Percentiles rank a stretch among this genome's conserved stretches.
phyloP scores from a whole-genome alignment of 2,888 invertebrate genomes.

The Latrodectus hesperus region DNA sequence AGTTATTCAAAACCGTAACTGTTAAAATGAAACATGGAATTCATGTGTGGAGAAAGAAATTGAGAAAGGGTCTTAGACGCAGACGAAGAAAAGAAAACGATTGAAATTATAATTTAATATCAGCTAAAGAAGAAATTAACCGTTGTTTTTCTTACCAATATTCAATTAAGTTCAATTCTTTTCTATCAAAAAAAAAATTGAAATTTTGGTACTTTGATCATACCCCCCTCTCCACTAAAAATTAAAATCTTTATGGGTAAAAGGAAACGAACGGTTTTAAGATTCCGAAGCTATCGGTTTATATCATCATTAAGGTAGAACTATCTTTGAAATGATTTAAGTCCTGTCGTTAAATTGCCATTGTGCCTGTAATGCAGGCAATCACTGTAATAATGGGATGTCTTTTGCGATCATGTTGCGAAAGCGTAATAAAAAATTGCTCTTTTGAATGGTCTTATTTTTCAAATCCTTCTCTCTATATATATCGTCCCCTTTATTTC shows the following conservation, averaged over 20 bases:
- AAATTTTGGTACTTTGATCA: constrained; percentile 28
- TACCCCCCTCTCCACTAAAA: too few species aligned
- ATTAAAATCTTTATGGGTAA: neutral
- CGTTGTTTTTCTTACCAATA: constrained; percentile 39
- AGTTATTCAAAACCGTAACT: too few species aligned
- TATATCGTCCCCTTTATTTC: neutral
- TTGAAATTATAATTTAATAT: too few species aligned
- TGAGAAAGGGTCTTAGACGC: too few species aligned
- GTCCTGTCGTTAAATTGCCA: constrained; percentile 6
- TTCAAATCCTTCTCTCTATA: too few species aligned
- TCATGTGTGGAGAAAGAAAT: too few species aligned
- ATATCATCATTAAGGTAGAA: constrained; percentile 20
- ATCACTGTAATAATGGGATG: neutral
- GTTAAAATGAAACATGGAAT: too few species aligned
- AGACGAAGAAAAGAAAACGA: too few species aligned
- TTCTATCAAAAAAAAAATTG: constrained; percentile 5
- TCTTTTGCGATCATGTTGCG: neutral
- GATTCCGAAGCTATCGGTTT: constrained; percentile 27
- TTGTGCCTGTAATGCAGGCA: neutral
- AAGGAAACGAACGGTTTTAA: constrained; percentile 28
- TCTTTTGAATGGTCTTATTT: too few species aligned
- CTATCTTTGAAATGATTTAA: constrained; percentile 11
- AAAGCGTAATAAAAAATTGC: neutral
- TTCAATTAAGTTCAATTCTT: constrained; percentile 51
- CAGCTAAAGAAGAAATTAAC: constrained; percentile 50